Evolutionary conservation across 2,113 vertebrate species (phyloP), one percentile per base, ranked within the genome.

Genomic region (Drymodes brunneopygia): DNA sequence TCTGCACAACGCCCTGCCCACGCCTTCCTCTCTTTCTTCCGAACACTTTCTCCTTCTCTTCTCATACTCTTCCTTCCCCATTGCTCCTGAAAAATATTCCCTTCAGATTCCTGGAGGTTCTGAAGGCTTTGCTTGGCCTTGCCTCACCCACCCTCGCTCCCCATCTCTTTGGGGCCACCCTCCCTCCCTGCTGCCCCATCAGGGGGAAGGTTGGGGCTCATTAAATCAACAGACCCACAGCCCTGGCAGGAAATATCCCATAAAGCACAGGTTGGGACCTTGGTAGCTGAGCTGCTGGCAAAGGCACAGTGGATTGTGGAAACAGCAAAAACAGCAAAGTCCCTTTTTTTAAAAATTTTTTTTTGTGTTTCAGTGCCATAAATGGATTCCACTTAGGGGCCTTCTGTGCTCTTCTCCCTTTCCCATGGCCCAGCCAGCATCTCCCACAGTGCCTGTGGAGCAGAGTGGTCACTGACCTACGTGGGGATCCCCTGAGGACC

Each of bases 391-490:
- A 89, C 24, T n/a, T 29, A 27, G 10, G 38, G 38, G 12, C 9
- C 20, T 75, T 77, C 42, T 65, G 50, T 9, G 4, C 22, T 51
- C 19, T 45, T 85, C n/a, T 70, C 23, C 16, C 42, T 74, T 58
- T 44, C n/a, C 66, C 25, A 14, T 3, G 17, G 2, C 47, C 25
- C 64, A 47, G 27, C 19, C 77, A 73, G 40, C 27, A 21, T 10
- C 23, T 65, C 87, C 53, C 4, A 1, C 27, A 1, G n/a, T 7
- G 50, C 58, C 28, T 1, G 0, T 42, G 72, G 44, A 14, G 45
- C 11, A 57, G 7, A 0, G 0, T 2, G 8, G 42, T 27, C 35
- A 24, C 73, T 2, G 15, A n/a, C 38, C 56, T 38, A 48, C 0
- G 0, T 22, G 44, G 73, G 31, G 21, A 60, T 15, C 38, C 72